phyloP scores from a whole-genome alignment of 1,140 invertebrate species.

The Ostrea edulis region DNA sequence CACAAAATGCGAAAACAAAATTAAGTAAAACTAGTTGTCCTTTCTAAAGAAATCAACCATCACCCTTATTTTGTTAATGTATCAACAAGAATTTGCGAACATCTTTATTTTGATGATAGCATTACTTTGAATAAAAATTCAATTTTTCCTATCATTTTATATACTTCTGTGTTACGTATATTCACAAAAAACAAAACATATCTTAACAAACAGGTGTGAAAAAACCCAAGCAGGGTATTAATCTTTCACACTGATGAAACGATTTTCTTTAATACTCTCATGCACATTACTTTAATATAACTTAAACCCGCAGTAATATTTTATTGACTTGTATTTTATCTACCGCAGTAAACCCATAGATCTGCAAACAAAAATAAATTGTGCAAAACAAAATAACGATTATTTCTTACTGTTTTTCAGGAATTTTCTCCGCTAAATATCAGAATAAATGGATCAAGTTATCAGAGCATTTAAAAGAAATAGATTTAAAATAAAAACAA shows the following conservation, averaged over 20 bases:
- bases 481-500: not conserved
- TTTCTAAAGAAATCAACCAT: no score
- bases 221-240: not conserved
- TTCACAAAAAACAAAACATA: not conserved
- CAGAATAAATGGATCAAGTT: conserved; percentile 9
- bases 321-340: not conserved
- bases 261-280: not conserved
- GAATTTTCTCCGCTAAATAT: not conserved
- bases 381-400: conserved; percentile 25
- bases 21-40: no score
- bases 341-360: not conserved
- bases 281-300: not conserved
- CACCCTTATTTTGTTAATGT: no score
- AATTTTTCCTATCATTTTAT: not conserved
- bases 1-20: no score
- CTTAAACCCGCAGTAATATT: not conserved
- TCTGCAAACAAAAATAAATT: not conserved
- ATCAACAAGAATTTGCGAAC: no score
- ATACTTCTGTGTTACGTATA: not conserved
- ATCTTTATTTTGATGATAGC: no score
- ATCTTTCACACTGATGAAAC: not conserved
- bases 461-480: not conserved
- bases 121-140: no score
- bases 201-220: conserved; percentile 7
- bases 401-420: not conserved